Percentiles rank a stretch among this genome's conserved stretches.
Evolutionary conservation across 2,797 vertebrate genomes (phyloP).

Genomic region (Sardinella longiceps): DNA sequence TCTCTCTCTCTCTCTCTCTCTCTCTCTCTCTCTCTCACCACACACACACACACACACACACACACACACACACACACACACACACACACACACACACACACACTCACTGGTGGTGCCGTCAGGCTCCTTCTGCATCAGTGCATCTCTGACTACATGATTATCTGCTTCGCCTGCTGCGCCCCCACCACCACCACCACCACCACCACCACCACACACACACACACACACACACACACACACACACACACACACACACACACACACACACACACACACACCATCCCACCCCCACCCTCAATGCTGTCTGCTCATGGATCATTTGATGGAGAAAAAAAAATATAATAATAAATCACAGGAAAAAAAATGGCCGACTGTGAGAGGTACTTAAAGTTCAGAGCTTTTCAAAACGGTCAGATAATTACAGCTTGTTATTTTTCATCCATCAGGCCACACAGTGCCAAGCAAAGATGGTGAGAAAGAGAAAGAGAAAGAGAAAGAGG

Average conservation of each 20-base stretch:
- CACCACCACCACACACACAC: too few species aligned
- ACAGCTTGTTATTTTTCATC: constrained; percentile 1
- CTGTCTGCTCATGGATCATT: background rate
- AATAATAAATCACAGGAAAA: background rate
- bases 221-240: too few species aligned
- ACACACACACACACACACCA: too few species aligned
- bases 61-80: background rate
- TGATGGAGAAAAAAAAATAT: background rate
- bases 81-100: background rate
- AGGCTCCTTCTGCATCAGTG: background rate
- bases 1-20: too few species aligned
- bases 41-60: background rate
- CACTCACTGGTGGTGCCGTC: too few species aligned
- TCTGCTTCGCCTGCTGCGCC: background rate
- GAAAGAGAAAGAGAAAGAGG: background rate
- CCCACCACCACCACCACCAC: too few species aligned
- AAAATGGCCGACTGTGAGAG: background rate
- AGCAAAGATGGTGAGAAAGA: background rate
- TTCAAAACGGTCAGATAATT: background rate
- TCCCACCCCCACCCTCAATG: too few species aligned
- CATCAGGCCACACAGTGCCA: background rate
- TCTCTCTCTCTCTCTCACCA: too few species aligned
- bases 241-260: too few species aligned
- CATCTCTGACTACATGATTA: background rate
- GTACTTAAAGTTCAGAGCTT: background rate